Base-by-base conservation (phyloP, 2,888 invertebrate genomes). In the Congeria kusceri region DNA sequence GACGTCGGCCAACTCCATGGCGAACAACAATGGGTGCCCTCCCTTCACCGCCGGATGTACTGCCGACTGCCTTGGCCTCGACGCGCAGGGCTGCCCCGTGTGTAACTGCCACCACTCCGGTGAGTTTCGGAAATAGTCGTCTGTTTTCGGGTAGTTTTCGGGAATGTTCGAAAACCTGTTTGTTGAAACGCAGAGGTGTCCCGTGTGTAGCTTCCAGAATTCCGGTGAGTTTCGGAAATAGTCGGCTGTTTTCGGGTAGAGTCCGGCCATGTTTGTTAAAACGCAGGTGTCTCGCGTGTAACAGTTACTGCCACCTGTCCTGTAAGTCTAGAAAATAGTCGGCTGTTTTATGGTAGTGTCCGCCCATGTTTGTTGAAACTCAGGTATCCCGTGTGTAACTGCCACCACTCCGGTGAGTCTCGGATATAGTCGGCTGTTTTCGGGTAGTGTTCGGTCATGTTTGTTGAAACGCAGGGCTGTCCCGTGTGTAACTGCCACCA, bases 11-110 rank as follows among this genome's bases (percentile, higher is more conserved):
- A 69, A 69, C 28, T 23, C 70, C 18, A 46, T 65, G 2, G 18
- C 46, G 53, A 76, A 76, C 49, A 70, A 29, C 27, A 76, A 76
- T 59, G 76, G 72, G 11, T 80, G 80, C 28, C 80, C 80, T 13
- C 15, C 61, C 7, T 73, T 80, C 39, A 47, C 68, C n/a, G 69
- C 29, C 29, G 69, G 73, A 61, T 80, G 80, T 56, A 62, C 64
- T 20, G 25, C 65, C 15, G 56, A 59, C 15, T 80, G 80, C 66
- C 27, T 57, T 23, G 39, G 65, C n/a, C 25, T 80, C 9, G 73
- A 76, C n/a, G 32, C 32, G 4, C 56, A 62, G n/a, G 80, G 80
- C 7, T 80, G 80, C 25, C 62, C 73, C 0, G 47, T 59, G 0
- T 80, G 80, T 29, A 49, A 59, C 18, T 80, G 80, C 28, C 39